These are phyloP conservation scores for Pecten maximus DNA, from an alignment of 2,888 invertebrate genomes.

Conservation along the genomic window DNA sequence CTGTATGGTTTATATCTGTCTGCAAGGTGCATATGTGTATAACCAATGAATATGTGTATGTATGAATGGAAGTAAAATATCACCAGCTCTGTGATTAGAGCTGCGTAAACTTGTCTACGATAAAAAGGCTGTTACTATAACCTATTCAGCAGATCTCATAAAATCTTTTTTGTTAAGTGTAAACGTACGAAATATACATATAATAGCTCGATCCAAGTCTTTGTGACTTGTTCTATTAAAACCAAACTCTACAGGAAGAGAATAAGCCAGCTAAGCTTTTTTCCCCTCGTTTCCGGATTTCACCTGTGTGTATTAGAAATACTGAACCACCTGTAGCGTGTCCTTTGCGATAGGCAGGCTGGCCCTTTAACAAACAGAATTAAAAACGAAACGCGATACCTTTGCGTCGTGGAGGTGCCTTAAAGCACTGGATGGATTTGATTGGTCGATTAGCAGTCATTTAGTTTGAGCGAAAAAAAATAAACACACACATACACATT, in stretches of 20 bases:
- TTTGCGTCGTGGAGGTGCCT: constrained; percentile 19
- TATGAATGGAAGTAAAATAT: not conserved
- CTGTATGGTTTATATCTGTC: not conserved
- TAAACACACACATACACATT: constrained; percentile 9
- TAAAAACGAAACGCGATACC: constrained; percentile 22
- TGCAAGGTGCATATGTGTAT: not conserved
- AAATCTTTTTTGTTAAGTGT: not conserved
- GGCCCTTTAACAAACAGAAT: not conserved
- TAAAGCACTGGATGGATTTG: constrained; percentile 2
- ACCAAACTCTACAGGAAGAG: not conserved
- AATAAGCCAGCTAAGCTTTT: not conserved
- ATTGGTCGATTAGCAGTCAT: constrained; percentile 27
- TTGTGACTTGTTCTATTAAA: not conserved
- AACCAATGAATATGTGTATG: not conserved
- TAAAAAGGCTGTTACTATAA: not conserved
- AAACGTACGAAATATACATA: not conserved
- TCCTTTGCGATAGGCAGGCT: not conserved
- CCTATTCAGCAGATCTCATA: not conserved
- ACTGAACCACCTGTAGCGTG: not conserved
- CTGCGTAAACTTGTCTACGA: not conserved
- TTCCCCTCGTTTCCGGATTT: not conserved
- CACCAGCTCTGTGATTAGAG: not conserved
- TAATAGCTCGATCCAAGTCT: not conserved
- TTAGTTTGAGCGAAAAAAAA: constrained; percentile 33
- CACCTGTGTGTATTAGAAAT: not conserved